Percentiles rank a stretch among this genome's conserved stretches.
Conservation (phyloP, 2,888 invertebrate species). For the Quadroppia sp. region DNA sequence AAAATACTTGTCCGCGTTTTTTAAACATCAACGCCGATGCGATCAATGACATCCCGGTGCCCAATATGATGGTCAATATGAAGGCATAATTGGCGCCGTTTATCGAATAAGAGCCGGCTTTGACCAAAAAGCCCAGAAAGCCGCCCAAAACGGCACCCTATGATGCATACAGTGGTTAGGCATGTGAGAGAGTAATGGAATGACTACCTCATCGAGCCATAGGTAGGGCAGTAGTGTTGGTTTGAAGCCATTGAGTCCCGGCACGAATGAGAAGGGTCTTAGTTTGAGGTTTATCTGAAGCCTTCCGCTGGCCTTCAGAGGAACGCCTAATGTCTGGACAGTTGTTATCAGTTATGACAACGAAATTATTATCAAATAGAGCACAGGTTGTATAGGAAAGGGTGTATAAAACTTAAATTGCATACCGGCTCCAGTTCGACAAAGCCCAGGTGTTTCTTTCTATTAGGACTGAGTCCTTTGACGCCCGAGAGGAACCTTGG, state of each 20-base stretch:
- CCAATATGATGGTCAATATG: not conserved
- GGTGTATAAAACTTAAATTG: not conserved
- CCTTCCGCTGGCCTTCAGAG: slow-evolving; percentile 1
- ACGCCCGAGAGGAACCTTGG: slow-evolving; percentile 4
- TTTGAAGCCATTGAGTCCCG: slow-evolving; percentile 36
- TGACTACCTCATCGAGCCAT: slow-evolving; percentile 40
- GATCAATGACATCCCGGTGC: not conserved
- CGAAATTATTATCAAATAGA: not conserved
- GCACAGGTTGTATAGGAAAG: not conserved
- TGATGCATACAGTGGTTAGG: not conserved
- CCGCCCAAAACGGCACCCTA: not conserved
- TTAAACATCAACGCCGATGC: not conserved
- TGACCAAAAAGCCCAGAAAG: not conserved
- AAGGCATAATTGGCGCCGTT: slow-evolving; percentile 2
- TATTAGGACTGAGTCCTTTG: slow-evolving; percentile 16
- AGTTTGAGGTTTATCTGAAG: slow-evolving; percentile 39
- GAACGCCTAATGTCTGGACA: slow-evolving; percentile 25
- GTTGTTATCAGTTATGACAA: not conserved
- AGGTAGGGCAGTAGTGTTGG: slow-evolving; percentile 34
- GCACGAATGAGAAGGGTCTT: slow-evolving; percentile 31
- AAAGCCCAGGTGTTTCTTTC: slow-evolving; percentile 25
- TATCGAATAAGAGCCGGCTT: slow-evolving; percentile 4
- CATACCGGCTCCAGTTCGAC: slow-evolving; percentile 21
- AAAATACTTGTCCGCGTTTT: not conserved
- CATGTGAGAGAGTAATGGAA: not conserved